A percentile compares a stretch with the other conserved stretches of the same genome.
phyloP scores from a whole-genome alignment of 2,888 invertebrate genomes.

The Listrodromus nycthemerus region DNA sequence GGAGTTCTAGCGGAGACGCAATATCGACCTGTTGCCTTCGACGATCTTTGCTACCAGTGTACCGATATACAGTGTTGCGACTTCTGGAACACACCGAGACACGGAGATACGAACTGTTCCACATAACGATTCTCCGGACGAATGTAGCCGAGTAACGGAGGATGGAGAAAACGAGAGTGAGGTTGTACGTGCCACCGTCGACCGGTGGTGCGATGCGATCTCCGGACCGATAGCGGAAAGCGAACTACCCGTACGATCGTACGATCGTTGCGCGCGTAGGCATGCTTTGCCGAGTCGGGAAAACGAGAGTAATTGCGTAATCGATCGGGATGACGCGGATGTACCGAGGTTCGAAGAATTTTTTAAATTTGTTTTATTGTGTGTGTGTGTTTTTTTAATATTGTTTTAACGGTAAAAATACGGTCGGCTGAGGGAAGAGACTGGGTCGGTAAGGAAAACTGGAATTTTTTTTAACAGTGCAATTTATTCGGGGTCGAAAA shows the following conservation, averaged over 20 bases:
- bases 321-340: conserved; percentile 52
- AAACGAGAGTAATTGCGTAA: conserved; percentile 25
- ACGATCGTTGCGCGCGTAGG: conserved; percentile 22
- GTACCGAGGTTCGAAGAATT: conserved; percentile 7
- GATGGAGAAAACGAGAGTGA: conserved; percentile 60
- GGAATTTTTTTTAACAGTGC: too few relatives aligned
- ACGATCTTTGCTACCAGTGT: conserved; percentile 36
- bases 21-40: conserved; percentile 55
- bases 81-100: conserved; percentile 2
- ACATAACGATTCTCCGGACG: conserved; percentile 46
- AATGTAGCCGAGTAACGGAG: conserved; percentile 33
- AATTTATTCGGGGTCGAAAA: too few relatives aligned
- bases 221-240: conserved; percentile 47
- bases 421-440: too few relatives aligned
- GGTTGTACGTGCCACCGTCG: conserved; percentile 44
- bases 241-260: conserved; percentile 44
- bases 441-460: too few relatives aligned
- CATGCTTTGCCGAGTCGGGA: conserved; percentile 27
- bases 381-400: too few relatives aligned
- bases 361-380: too few relatives aligned
- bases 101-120: conserved; percentile 19
- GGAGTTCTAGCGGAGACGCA: conserved; percentile 11
- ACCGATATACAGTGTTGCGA: not conserved
- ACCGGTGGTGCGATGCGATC: conserved; percentile 46
- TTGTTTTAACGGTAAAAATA: too few relatives aligned